Conservation (phyloP, 2,113 vertebrate genomes). For the Oxyura jamaicensis region DNA sequence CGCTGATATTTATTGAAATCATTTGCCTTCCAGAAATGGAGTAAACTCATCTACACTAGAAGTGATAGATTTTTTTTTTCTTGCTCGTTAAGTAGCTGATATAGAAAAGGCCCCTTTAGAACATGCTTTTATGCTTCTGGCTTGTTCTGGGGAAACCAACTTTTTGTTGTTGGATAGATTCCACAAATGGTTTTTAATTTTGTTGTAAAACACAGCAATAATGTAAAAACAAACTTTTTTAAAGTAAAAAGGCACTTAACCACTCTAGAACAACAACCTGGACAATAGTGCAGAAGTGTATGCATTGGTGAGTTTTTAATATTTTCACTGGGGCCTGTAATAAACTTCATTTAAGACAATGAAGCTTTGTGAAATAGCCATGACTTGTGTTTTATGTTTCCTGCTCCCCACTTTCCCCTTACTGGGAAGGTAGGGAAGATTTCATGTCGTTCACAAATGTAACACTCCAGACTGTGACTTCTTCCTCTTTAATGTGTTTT, state of each 20-base stretch:
- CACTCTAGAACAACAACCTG: conserved; percentile 1
- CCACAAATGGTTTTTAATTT: conserved; percentile 19
- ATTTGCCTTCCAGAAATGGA: conserved; percentile 44
- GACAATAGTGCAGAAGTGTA: neutral
- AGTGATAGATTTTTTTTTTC: neutral
- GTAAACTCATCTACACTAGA: neutral
- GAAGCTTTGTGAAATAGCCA: conserved; percentile 52
- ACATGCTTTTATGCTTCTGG: neutral
- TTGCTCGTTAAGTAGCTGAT: neutral
- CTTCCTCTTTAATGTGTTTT: neutral
- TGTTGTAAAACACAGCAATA: conserved; percentile 78
- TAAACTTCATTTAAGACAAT: conserved; percentile 26
- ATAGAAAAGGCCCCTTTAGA: conserved; percentile 30
- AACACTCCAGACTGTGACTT: conserved; percentile 24
- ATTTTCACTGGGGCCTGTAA: conserved; percentile 37
- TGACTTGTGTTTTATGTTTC: neutral
- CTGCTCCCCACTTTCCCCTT: neutral
- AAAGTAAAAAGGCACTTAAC: conserved; percentile 61
- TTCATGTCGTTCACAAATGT: neutral
- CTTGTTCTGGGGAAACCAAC: conserved; percentile 42
- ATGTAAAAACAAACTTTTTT: conserved; percentile 67
- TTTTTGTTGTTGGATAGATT: conserved; percentile 46
- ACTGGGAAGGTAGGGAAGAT: neutral
- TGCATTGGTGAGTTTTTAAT: conserved; percentile 1
- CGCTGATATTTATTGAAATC: conserved; percentile 76